These are phyloP conservation scores for Thaumetopoea pityocampa DNA, from an alignment of 1,140 invertebrate genomes.

Conservation along the genomic window DNA sequence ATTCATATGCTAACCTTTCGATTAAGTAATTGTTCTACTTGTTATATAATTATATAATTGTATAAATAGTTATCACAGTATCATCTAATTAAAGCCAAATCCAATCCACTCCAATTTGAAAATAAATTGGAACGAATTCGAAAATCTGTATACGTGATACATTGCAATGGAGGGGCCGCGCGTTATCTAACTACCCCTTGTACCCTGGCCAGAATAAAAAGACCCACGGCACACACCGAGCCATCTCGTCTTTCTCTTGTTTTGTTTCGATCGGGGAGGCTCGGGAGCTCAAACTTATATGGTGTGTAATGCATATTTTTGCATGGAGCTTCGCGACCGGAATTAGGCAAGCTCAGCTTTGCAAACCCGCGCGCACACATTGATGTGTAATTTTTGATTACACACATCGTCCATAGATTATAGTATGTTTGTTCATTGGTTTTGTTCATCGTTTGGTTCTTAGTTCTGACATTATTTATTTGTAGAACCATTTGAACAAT, in stretches of 20 bases:
- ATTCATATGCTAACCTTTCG: no score
- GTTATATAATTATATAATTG: no score
- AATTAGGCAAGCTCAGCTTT: conserved; percentile 48
- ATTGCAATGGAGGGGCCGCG: conserved; percentile 49
- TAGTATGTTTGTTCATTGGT: no score
- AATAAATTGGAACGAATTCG: conserved; percentile 19
- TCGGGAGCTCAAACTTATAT: conserved; percentile 50
- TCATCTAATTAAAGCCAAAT: conserved; percentile 13
- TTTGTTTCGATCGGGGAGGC: conserved; percentile 29
- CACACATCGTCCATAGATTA: conserved; percentile 17
- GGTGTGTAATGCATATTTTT: conserved; percentile 69
- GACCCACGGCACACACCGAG: conserved; percentile 41
- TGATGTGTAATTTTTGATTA: conserved; percentile 10
- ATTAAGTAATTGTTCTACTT: no score
- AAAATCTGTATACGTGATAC: conserved; percentile 33
- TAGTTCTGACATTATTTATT: no score
- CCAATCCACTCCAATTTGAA: no score
- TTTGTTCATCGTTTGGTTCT: no score
- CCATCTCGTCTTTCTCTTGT: conserved; percentile 36
- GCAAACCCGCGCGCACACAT: conserved; percentile 47
- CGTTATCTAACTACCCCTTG: conserved; percentile 44
- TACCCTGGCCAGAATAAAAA: conserved; percentile 34
- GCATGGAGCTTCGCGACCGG: conserved; percentile 62
- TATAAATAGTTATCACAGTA: no score
- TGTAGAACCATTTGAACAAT: no score